These are phyloP conservation scores for Notospermus geniculatus DNA, from an alignment of 1,140 invertebrate species.

Conservation along the genomic window DNA sequence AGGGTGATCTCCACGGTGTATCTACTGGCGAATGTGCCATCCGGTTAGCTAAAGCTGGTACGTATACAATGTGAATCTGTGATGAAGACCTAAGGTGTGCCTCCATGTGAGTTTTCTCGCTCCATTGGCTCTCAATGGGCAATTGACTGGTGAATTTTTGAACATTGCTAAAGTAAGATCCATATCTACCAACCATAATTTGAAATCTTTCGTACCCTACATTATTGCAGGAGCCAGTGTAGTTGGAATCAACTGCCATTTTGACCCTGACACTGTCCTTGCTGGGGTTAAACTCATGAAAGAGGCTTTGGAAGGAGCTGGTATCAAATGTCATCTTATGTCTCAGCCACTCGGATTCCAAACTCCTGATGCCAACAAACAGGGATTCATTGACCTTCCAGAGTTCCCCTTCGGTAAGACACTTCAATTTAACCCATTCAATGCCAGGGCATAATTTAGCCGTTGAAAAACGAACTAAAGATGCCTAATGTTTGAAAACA, in stretches of 20 bases:
- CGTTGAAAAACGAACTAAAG: conserved; percentile 2
- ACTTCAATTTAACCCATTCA: no score
- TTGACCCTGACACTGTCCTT: conserved; percentile 50
- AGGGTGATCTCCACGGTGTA: conserved; percentile 53
- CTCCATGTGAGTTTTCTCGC: no score
- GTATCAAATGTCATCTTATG: conserved; percentile 49
- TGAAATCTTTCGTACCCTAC: no score
- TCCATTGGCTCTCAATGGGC: no score
- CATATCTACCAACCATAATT: no score
- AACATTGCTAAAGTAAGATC: no score
- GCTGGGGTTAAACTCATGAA: conserved; percentile 52
- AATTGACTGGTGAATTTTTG: no score
- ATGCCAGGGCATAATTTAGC: no score
- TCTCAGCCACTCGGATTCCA: conserved; percentile 52
- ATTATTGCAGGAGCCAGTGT: conserved; percentile 46
- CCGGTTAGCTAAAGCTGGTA: conserved; percentile 54
- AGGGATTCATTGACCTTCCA: conserved; percentile 58
- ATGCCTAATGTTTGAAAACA: no score
- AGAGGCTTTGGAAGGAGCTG: conserved; percentile 39
- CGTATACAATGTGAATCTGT: not conserved
- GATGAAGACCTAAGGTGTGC: no score
- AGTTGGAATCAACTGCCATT: conserved; percentile 57
- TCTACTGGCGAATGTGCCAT: conserved; percentile 53
- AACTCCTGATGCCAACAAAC: conserved; percentile 53
- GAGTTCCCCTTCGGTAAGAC: conserved; percentile 56